Conservation (phyloP, 2,113 vertebrate species). For the Brachyistius frenatus region DNA sequence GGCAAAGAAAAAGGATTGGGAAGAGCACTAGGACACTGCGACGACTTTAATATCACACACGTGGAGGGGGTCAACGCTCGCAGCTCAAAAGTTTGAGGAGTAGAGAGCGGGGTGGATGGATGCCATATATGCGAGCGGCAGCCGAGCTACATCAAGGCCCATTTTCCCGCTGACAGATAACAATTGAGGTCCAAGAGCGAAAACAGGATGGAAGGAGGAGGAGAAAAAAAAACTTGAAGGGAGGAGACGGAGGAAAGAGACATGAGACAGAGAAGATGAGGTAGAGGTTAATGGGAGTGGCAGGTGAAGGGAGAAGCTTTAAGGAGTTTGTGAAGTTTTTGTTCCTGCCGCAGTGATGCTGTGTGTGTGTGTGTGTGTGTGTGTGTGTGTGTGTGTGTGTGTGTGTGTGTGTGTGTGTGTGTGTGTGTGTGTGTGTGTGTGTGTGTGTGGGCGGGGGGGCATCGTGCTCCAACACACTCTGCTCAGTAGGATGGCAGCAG, state of each 20-base stretch:
- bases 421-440: slow-evolving; percentile 15
- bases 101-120: slow-evolving; percentile 12
- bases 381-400: too few species aligned
- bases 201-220: slow-evolving; percentile 33
- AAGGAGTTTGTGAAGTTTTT: slow-evolving; percentile 68
- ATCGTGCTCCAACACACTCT: slow-evolving; percentile 58
- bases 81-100: slow-evolving; percentile 20
- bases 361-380: too few species aligned
- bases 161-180: slow-evolving; percentile 62
- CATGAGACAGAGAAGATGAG: slow-evolving; percentile 54
- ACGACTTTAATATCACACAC: slow-evolving; percentile 51
- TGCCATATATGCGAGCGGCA: neutral
- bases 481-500: slow-evolving; percentile 74
- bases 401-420: too few species aligned
- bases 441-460: slow-evolving; percentile 42
- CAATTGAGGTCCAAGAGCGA: slow-evolving; percentile 59
- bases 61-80: slow-evolving; percentile 48
- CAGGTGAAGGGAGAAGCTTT: slow-evolving; percentile 58
- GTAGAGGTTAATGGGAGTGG: slow-evolving; percentile 69
- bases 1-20: neutral
- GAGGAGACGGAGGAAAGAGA: slow-evolving; percentile 26
- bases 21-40: neutral
- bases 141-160: slow-evolving; percentile 46
- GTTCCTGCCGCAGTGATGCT: slow-evolving; percentile 36
- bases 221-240: neutral